These are phyloP conservation scores for Colostygia pectinataria DNA, from an alignment of 2,888 invertebrate genomes.

Conservation along the genomic window DNA sequence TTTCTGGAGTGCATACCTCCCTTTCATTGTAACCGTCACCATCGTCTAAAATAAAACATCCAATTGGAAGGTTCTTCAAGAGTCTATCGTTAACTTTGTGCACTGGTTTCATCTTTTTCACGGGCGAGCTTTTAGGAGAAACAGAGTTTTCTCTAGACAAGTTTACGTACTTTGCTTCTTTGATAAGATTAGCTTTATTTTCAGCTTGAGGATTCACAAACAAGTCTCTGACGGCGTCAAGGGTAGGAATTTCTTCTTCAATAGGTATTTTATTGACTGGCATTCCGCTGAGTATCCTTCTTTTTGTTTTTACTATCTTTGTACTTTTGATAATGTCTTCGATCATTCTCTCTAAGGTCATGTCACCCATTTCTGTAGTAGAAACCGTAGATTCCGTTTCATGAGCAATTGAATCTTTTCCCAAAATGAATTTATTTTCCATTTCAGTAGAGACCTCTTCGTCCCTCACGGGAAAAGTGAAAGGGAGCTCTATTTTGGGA, in stretches of 20 bases:
- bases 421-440: constrained; percentile 76
- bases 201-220: constrained; percentile 73
- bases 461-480: constrained; percentile 65
- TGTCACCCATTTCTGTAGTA: constrained; percentile 79
- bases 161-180: constrained; percentile 72
- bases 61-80: constrained; percentile 71
- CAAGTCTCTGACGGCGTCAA: constrained; percentile 62
- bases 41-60: constrained; percentile 74
- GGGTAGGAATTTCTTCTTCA: constrained; percentile 57
- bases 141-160: constrained; percentile 73
- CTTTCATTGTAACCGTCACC: constrained; percentile 77
- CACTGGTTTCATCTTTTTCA: constrained; percentile 59
- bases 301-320: constrained; percentile 71
- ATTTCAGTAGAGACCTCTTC: constrained; percentile 76
- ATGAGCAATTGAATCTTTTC: constrained; percentile 61
- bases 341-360: constrained; percentile 83
- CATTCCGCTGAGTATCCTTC: constrained; percentile 60
- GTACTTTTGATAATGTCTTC: constrained; percentile 85
- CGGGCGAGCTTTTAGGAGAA: constrained; percentile 67
- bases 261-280: constrained; percentile 37
- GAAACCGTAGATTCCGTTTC: constrained; percentile 73
- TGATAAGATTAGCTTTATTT: constrained; percentile 69
- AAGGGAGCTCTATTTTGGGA: constrained; percentile 75
- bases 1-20: constrained; percentile 76
- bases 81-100: constrained; percentile 66